Evolutionary conservation across 2,797 vertebrate species (phyloP), one percentile per base, ranked within the genome.

Genomic region (Delichon dasypus): DNA sequence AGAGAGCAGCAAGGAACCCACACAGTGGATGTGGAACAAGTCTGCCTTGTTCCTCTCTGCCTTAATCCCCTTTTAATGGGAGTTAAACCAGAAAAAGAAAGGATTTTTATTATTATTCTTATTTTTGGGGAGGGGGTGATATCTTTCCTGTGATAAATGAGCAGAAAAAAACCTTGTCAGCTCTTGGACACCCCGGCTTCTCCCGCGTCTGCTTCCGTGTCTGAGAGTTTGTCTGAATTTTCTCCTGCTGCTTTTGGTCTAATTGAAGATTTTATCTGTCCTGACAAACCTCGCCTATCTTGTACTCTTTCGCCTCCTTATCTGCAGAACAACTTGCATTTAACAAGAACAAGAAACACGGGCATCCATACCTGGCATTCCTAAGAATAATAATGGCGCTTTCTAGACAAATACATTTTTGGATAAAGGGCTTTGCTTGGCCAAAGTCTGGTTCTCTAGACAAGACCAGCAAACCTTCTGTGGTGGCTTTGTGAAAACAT

Each of bases 381-480:
- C 72, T 50, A 45, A 89, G 82, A 83, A 89, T 76, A 94, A 94
- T 54, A 75, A 85, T 42, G 25, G n/a, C 55, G 1, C 90, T 94
- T 85, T 89, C 74, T 77, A 89, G 72, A 89, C 88, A 95, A 96
- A 95, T 53, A 85, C 10, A 47, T 74, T 96, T 94, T 93, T 77
- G 95, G 92, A 95, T 93, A 96, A 95, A 95, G 84, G 71, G 54
- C 84, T 95, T 94, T 74, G 50, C 88, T 72, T 90, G 89, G 84
- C 78, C 89, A 55, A 95, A 93, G 93, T 92, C 92, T 91, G 85
- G n/a, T 47, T 90, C 80, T 87, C 80, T 47, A 90, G 84, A 71
- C 93, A 58, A 71, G 89, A 61, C 75, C 38, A 85, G 92, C 53
- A 95, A 95, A 65, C 64, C 86, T 84, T 85, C 88, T 68, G 75